Percentiles rank a stretch among this genome's conserved stretches.
phyloP scores from a whole-genome alignment of 2,888 invertebrate species.

The Eupithecia subumbrata region DNA sequence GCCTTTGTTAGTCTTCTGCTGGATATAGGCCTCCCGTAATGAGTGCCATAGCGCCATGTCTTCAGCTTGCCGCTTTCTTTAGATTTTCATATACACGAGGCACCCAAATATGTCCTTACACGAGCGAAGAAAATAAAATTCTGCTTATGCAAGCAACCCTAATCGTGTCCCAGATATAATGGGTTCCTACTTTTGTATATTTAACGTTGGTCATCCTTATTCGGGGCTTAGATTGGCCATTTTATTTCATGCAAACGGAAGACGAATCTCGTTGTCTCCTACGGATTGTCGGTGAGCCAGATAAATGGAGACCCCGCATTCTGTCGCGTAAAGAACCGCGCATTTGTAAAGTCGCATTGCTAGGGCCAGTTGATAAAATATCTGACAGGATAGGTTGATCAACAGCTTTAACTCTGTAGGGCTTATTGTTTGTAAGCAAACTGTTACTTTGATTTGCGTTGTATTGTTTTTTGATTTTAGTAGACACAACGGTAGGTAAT shows the following conservation, averaged over 20 bases:
- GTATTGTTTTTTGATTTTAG: too few species aligned
- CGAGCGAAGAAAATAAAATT: neutral
- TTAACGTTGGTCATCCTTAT: neutral
- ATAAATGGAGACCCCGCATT: neutral
- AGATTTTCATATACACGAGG: neutral
- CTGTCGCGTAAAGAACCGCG: neutral
- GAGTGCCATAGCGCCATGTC: too few species aligned
- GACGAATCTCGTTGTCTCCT: neutral
- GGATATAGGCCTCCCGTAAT: too few species aligned
- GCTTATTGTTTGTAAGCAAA: too few species aligned
- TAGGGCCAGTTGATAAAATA: neutral
- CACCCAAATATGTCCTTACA: neutral
- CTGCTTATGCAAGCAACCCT: neutral
- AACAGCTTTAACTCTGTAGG: neutral
- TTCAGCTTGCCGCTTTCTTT: too few species aligned
- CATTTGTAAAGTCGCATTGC: neutral
- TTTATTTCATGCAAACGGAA: conserved; percentile 1
- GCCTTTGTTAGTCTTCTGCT: too few species aligned
- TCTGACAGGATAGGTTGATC: neutral
- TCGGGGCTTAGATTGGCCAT: neutral
- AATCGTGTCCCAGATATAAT: neutral
- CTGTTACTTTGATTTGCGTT: too few species aligned
- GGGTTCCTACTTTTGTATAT: neutral
- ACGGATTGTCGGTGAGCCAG: neutral
- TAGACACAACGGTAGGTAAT: too few species aligned